Conservation (phyloP, 2,888 invertebrate species). For the Melangyna quadrimaculata region DNA sequence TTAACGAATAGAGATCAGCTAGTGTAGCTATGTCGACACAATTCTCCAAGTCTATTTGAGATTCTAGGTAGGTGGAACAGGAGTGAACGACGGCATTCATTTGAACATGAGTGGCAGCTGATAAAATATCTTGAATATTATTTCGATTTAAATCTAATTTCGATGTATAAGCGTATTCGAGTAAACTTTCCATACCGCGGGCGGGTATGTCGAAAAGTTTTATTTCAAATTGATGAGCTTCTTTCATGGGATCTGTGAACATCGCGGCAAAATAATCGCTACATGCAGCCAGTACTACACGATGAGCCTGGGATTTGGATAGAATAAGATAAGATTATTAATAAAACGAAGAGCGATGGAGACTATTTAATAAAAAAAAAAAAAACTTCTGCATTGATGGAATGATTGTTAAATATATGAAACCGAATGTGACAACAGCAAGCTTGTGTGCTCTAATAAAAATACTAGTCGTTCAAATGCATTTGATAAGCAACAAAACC, state of each 20-base stretch:
- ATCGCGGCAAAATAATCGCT: constrained; percentile 89
- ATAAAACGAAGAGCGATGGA: too few relatives aligned
- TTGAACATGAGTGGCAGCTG: constrained; percentile 86
- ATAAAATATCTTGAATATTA: constrained; percentile 86
- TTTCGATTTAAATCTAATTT: constrained; percentile 84
- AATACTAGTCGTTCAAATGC: too few relatives aligned
- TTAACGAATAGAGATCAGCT: constrained; percentile 86
- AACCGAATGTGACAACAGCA: too few relatives aligned
- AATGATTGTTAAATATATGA: too few relatives aligned
- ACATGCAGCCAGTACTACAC: constrained; percentile 87
- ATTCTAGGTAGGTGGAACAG: constrained; percentile 85
- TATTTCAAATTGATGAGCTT: constrained; percentile 85
- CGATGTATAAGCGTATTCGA: constrained; percentile 88
- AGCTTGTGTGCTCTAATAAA: too few relatives aligned
- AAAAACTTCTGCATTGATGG: too few relatives aligned
- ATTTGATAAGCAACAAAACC: too few relatives aligned
- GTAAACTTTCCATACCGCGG: constrained; percentile 84
- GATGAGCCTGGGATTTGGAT: constrained; percentile 83
- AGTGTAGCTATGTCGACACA: constrained; percentile 87
- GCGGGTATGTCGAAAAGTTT: constrained; percentile 86
- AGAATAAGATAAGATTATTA: background rate
- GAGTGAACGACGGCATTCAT: constrained; percentile 85
- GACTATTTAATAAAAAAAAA: too few relatives aligned
- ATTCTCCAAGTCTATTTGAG: constrained; percentile 86
- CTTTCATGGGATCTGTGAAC: constrained; percentile 87